Percentiles rank a stretch among this genome's conserved stretches.
phyloP scores from a whole-genome alignment of 2,113 vertebrate genomes.

The Mastomys coucha region DNA sequence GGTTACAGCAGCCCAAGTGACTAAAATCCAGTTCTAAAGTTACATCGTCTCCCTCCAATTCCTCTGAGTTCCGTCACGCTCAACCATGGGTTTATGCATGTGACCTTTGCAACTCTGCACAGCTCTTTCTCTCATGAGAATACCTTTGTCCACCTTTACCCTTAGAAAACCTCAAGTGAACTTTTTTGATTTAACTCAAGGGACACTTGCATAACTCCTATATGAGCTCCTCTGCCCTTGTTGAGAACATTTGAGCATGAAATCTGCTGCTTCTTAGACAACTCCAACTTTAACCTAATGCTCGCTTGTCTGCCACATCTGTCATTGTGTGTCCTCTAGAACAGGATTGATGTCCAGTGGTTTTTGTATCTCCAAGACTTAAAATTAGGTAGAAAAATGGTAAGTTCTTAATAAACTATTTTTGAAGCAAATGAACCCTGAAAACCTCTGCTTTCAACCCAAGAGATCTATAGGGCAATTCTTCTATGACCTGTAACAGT shows the following conservation, averaged over 20 bases:
- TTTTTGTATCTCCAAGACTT: constrained; percentile 21
- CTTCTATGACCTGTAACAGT: background rate
- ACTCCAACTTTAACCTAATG: background rate
- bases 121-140: background rate
- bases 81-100: background rate
- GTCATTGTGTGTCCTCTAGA: background rate
- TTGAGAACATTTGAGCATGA: background rate
- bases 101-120: background rate
- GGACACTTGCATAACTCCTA: background rate
- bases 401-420: background rate
- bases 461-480: background rate
- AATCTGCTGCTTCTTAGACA: background rate
- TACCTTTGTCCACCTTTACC: no score
- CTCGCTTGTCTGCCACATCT: background rate
- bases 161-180: background rate
- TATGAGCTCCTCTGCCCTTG: background rate
- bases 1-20: background rate
- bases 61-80: background rate
- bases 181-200: background rate
- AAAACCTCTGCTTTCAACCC: background rate
- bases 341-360: background rate
- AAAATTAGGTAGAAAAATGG: constrained; percentile 10
- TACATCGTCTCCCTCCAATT: background rate
- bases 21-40: background rate
- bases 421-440: background rate